These are phyloP conservation scores for Vidua chalybeata DNA, from an alignment of 2,113 vertebrate species.

Conservation along the genomic window DNA sequence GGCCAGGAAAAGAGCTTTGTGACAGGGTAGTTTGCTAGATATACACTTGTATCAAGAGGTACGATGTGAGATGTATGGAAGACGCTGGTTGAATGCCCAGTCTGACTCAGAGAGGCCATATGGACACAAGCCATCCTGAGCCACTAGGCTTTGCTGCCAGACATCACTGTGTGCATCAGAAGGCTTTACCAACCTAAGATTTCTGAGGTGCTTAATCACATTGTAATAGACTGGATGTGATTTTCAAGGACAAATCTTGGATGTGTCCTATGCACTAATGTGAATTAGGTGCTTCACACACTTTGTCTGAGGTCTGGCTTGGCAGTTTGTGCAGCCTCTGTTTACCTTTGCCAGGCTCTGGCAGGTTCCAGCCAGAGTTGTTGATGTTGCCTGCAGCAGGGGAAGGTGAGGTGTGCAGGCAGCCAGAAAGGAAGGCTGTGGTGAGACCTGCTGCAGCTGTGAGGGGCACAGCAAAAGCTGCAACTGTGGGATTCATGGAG, in stretches of 20 bases:
- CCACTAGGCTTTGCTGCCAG: background rate
- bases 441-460: background rate
- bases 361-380: background rate
- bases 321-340: background rate
- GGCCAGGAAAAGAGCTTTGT: background rate
- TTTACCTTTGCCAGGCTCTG: background rate
- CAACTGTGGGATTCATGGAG: background rate
- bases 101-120: background rate
- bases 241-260: background rate
- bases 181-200: background rate
- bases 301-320: background rate
- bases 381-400: background rate
- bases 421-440: background rate
- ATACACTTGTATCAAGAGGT: background rate
- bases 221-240: background rate
- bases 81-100: rapidly evolving
- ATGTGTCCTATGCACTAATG: background rate
- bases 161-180: background rate
- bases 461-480: background rate
- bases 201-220: background rate
- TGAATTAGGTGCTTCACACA: background rate
- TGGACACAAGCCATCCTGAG: background rate
- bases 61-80: background rate
- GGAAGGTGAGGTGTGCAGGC: background rate
- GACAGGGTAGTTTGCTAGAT: background rate